These are phyloP conservation scores for Drosophila littoralis DNA, from an alignment of 1,140 invertebrate species.

Conservation along the genomic window DNA sequence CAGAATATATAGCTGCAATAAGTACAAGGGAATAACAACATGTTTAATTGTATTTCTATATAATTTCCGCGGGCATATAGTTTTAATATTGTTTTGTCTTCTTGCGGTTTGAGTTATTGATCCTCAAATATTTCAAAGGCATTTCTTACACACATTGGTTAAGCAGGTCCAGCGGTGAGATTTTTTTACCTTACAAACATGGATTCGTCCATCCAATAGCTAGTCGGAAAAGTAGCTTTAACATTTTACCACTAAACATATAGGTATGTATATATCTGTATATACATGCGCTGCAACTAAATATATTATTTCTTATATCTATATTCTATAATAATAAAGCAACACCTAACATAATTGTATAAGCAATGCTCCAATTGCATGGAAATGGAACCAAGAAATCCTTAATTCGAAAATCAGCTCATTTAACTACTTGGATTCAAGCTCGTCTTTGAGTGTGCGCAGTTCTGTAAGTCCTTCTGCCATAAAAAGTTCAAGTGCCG, in stretches of 20 bases:
- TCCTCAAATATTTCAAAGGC: neutral
- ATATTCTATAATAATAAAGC: conserved; percentile 70
- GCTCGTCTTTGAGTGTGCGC: conserved; percentile 60
- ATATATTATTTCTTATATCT: conserved; percentile 32
- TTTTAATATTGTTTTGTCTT: neutral
- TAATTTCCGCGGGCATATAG: neutral
- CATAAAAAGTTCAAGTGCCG: conserved; percentile 47
- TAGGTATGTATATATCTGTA: conserved; percentile 8
- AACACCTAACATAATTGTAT: conserved; percentile 66
- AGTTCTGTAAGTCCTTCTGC: conserved; percentile 37
- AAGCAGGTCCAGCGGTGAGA: neutral
- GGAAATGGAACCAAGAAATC: conserved; percentile 17
- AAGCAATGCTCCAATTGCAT: conserved; percentile 34
- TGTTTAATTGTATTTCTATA: neutral
- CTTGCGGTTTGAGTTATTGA: neutral
- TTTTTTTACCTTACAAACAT: too few relatives aligned
- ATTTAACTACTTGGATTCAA: conserved; percentile 31
- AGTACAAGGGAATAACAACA: neutral
- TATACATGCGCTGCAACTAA: conserved; percentile 32
- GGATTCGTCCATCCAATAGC: neutral
- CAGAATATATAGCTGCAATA: neutral
- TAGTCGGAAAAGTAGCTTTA: conserved; percentile 25
- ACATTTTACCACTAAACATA: conserved; percentile 21
- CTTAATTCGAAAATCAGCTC: conserved; percentile 11
- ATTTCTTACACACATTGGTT: conserved; percentile 1